Evolutionary conservation across 2,797 vertebrate genomes (phyloP), one percentile per base, ranked within the genome.

Genomic region (Macroramphosus scolopax): DNA sequence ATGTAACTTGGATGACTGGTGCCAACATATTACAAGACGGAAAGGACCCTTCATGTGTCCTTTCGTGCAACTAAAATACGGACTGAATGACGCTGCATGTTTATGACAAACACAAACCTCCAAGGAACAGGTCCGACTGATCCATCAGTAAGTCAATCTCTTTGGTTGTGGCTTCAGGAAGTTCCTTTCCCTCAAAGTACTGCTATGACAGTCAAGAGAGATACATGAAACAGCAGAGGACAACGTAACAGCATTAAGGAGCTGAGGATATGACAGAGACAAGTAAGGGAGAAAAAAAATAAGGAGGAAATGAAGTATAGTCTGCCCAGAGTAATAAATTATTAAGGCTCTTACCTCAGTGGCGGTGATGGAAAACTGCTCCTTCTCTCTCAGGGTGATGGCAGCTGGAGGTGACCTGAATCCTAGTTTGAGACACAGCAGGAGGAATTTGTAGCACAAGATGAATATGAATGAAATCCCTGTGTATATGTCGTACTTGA

Each of bases 111-210:
- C 36, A 48, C 65, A 31, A 24, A 86, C 86, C 84, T 40, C 44
- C 18, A 8, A 40, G 59, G 44, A 84, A 91, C 31, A 80, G 56
- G 26, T 91, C 89, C 14, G 77, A 77, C 25, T 90, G 84, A 20
- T 88, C 87, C 53, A 92, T 75, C 63, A 93, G 59, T 60, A 93
- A 35, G 16, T 92, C 84, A 0, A 93, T 77, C 24, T 92, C 92
- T 35, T 51, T 73, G 22, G 57, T 76, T 11, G 88, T 92, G 47
- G 80, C 69, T 66, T 92, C 91, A 3, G 88, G 85, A 42, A 92
- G 81, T 6, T 94, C 92, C 11, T 26, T 73, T 12, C 91, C 91
- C 4, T 72, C 77, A 48, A 85, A 84, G 42, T 7, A 63, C 84
- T 87, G 62, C 14, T 1, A 25, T n/a, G n/a, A n/a, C n/a, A n/a